Evolutionary conservation across 2,113 vertebrate species (phyloP).

Genomic region (Peromyscus polionotus): DNA sequence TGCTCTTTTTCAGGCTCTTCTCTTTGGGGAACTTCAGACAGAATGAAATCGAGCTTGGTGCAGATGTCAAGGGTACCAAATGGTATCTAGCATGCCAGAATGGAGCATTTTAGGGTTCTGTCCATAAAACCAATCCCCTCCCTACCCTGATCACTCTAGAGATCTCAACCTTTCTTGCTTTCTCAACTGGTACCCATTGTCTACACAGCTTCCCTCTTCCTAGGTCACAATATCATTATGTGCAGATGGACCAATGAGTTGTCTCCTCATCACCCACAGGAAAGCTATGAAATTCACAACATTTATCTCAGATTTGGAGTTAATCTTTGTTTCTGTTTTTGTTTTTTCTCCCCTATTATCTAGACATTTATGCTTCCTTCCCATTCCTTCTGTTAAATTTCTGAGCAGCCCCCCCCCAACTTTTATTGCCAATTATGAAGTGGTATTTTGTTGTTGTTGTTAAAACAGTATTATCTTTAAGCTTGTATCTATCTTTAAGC

Average conservation of each 20-base stretch:
- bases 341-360: not conserved
- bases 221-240: not conserved
- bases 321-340: not conserved
- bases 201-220: not conserved
- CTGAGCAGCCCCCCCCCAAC: not conserved
- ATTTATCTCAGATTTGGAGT: not conserved
- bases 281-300: not conserved
- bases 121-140: not conserved
- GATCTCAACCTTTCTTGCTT: not conserved
- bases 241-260: not conserved
- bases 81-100: not conserved
- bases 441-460: not conserved
- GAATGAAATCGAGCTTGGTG: not conserved
- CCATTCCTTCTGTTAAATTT: not conserved
- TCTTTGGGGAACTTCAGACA: not conserved
- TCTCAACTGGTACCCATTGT: not conserved
- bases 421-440: constrained; percentile 15
- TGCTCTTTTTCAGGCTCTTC: not conserved
- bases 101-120: constrained; percentile 1
- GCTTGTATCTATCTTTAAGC: not conserved
- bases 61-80: not conserved
- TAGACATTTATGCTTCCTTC: not conserved
- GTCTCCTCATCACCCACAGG: not conserved
- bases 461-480: constrained; percentile 18
- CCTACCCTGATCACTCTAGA: not conserved